Percentiles rank a stretch among this genome's conserved stretches.
phyloP scores from a whole-genome alignment of 2,113 vertebrate genomes.

The Halcyon senegalensis region DNA sequence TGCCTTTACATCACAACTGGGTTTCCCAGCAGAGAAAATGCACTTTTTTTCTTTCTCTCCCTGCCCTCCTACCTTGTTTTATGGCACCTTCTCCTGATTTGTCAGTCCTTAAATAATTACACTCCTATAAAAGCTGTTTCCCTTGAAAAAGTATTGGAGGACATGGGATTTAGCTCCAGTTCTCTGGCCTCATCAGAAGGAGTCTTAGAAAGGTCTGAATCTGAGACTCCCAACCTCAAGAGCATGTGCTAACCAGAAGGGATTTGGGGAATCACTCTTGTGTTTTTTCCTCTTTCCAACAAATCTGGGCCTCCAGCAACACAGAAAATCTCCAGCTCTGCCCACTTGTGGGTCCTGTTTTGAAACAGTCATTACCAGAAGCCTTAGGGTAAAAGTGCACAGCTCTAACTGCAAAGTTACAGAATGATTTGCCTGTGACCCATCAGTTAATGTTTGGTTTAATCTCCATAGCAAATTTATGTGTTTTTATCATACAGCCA shows the following conservation, averaged over 20 bases:
- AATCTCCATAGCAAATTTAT: background rate
- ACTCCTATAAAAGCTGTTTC: background rate
- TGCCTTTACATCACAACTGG: background rate
- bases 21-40: background rate
- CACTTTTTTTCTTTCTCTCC: background rate
- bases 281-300: background rate
- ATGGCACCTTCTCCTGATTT: background rate
- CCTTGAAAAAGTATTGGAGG: background rate
- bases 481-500: conserved; percentile 7
- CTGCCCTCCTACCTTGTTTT: background rate
- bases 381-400: background rate
- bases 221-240: background rate
- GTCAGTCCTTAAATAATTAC: background rate
- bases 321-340: background rate
- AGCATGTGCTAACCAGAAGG: background rate
- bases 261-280: background rate
- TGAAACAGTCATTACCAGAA: background rate
- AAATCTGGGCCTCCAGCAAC: background rate
- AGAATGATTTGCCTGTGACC: background rate
- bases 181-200: background rate
- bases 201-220: background rate
- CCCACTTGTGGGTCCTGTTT: background rate
- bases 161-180: background rate
- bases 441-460: background rate
- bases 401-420: background rate